Base-by-base conservation (phyloP, 2,113 vertebrate species). In the Anarrhichthys ocellatus region DNA sequence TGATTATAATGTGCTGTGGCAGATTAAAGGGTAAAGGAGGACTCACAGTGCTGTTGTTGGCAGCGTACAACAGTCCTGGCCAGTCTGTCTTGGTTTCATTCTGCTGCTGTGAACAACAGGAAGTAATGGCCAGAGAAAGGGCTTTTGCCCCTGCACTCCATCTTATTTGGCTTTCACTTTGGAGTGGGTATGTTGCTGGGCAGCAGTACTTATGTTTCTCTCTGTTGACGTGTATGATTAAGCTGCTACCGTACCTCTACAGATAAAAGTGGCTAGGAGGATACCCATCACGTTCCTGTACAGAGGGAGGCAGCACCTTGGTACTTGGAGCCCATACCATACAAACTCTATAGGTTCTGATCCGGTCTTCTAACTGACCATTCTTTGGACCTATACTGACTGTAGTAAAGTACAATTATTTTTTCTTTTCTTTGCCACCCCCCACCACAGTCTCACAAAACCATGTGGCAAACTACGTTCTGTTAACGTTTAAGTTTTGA, bases 121-220 rank as follows among this genome's bases (percentile, higher is more conserved):
- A 77, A 75, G 83, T 85, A 90, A 87, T 86, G 50, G 76, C 65
- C 44, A 77, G 78, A 88, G 85, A 72, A 87, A 90, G 63, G 79
- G 34, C 46, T 73, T 76, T 68, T 29, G 44, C 74, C 48, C 13
- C 62, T 69, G 44, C 36, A 70, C 81, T 67, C 32, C 65, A 64
- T 78, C 67, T 80, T 83, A 62, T 76, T 87, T 76, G 18, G 69
- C 78, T 87, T 81, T 85, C 69, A 81, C 79, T 76, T 72, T 65
- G 81, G 83, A 84, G 67, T 42, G 58, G 42, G 81, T 86, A 76
- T 78, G 73, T 84, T 83, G 62, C 69, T 61, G 71, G 56, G 48
- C 76, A 58, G 68, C 46, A 40, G 46, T 29, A 48, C 73, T 87
- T 65, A 62, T 5, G 22, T 83, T 83, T 83, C 69, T 80, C 88